phyloP scores from a whole-genome alignment of 2,797 vertebrate species.

The Hapalemur alaotrensis region DNA sequence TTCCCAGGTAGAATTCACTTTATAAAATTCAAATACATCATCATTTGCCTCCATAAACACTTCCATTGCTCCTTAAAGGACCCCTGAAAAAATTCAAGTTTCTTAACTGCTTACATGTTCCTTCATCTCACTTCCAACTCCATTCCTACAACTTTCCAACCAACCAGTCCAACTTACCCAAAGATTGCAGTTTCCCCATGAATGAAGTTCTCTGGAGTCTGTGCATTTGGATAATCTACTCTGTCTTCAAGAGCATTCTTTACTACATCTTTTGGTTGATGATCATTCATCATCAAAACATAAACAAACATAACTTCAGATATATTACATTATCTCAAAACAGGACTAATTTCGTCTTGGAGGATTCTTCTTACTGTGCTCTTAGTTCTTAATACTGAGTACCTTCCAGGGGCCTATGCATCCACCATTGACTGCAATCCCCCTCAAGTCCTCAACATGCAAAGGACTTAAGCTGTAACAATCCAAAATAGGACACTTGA shows the following conservation, averaged over 20 bases:
- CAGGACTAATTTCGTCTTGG: background rate
- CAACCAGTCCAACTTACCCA: background rate
- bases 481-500: background rate
- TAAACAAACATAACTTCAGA: background rate
- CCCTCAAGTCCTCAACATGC: background rate
- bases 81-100: background rate
- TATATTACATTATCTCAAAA: background rate
- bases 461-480: background rate
- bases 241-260: background rate
- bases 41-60: background rate
- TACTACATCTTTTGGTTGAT: background rate
- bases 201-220: background rate
- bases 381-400: background rate
- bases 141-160: background rate
- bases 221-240: background rate
- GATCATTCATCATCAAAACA: background rate
- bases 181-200: background rate
- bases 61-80: background rate
- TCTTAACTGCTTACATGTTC: background rate
- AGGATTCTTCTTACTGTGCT: background rate
- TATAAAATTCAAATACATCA: background rate
- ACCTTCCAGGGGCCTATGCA: background rate
- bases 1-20: background rate
- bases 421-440: background rate
- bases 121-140: background rate